Base-by-base conservation (phyloP, 2,113 vertebrate genomes). In the Myiagra hebetior region DNA sequence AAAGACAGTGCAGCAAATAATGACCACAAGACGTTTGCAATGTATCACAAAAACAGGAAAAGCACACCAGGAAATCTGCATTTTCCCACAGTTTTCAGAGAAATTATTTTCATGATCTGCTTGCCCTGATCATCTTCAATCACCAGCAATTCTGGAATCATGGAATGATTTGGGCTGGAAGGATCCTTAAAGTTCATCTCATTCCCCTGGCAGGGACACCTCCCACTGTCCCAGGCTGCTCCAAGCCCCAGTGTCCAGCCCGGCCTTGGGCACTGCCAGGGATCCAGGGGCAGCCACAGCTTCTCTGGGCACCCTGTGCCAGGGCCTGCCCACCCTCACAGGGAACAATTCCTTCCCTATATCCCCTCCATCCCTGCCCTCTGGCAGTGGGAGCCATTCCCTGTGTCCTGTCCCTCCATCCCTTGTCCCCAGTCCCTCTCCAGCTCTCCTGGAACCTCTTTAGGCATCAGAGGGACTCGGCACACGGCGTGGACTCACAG, bases 161-260 rank as follows among this genome's bases (percentile, higher is more conserved):
- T 2, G 1, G 31, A 63, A 26, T n/a, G 30, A 7, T 6, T 56
- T 41, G 8, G 42, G 4, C 7, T n/a, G 49, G 49, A 14, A 63
- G 9, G 46, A 55, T 14, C 16, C 7, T 8, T 0, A 46, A 10
- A 28, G 7, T 1, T 1, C 28, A 33, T 2, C 42, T 1, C 7
- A 7, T 42, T 0, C 72, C 35, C n/a, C 28, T 13, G 26, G n/a
- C 69, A 74, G 28, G n/a, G 50, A 64, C 59, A 23, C 59, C 59
- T 64, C 0, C n/a, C 69, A 6, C 60, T 16, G 5, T 10, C 42
- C 70, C 42, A 75, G 50, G 60, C 4, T 24, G 19, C 20, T 65
- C n/a, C 55, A 2, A 70, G 12, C n/a, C 41, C 33, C 16, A 47
- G 3, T 47, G 26, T 30, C 60, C 82, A 75, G 2, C 50, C 69